These are phyloP conservation scores for Dinothrombium tinctorium DNA, from an alignment of 1,140 invertebrate genomes.

Conservation along the genomic window DNA sequence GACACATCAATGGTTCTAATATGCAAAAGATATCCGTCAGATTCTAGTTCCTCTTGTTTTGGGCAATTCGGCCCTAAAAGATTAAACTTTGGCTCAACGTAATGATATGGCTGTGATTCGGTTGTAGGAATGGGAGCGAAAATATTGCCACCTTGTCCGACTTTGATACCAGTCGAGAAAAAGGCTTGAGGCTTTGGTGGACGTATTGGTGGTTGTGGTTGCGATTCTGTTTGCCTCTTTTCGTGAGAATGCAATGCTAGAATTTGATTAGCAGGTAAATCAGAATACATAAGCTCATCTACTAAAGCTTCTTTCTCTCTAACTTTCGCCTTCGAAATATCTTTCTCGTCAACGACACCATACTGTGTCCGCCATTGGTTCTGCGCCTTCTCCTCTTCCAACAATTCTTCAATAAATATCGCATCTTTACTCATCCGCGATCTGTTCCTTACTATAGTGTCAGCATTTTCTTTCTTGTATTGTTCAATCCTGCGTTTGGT, in stretches of 20 bases:
- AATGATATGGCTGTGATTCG: slow-evolving; percentile 44
- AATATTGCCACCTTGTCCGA: slow-evolving; percentile 14
- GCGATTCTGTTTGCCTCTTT: slow-evolving; percentile 28
- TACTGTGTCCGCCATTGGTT: slow-evolving; percentile 28
- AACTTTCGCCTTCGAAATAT: slow-evolving; percentile 55
- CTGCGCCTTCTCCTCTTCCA: slow-evolving; percentile 43
- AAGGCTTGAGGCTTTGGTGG: slow-evolving; percentile 7
- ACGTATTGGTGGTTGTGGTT: neutral
- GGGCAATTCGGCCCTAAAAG: slow-evolving; percentile 48
- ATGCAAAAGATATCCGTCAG: slow-evolving; percentile 45
- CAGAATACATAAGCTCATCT: slow-evolving; percentile 79
- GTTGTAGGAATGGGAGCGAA: slow-evolving; percentile 35
- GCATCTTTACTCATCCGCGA: slow-evolving; percentile 25
- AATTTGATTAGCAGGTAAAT: slow-evolving; percentile 62
- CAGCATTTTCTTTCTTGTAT: slow-evolving; percentile 80
- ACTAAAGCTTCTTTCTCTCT: slow-evolving; percentile 68
- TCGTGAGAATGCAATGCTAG: slow-evolving; percentile 50
- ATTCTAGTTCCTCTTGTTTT: slow-evolving; percentile 31
- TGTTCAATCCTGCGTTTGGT: slow-evolving; percentile 78
- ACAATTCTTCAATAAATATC: slow-evolving; percentile 45
- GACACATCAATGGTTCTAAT: slow-evolving; percentile 39
- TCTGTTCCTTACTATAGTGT: slow-evolving; percentile 57
- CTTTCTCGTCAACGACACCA: slow-evolving; percentile 28
- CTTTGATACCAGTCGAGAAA: slow-evolving; percentile 21
- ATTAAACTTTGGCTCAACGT: slow-evolving; percentile 31